Percentiles rank a stretch among this genome's conserved stretches.
phyloP scores from a whole-genome alignment of 2,888 invertebrate genomes.

The Diogma glabrata region DNA sequence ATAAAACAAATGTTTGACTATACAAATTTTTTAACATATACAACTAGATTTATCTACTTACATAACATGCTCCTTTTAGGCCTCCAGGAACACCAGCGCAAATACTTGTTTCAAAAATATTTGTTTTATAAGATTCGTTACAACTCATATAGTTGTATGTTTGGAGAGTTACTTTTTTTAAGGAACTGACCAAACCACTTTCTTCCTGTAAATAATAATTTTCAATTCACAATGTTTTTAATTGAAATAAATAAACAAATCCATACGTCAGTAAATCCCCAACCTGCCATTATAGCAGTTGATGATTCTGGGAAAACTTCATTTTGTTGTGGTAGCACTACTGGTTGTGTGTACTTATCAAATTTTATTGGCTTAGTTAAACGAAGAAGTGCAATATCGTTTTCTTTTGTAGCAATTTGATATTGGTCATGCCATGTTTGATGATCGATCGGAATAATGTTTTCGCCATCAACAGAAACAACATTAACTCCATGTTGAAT shows the following conservation, averaged over 20 bases:
- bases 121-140: background rate
- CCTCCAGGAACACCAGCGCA: background rate
- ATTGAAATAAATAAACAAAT: no score
- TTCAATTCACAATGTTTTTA: no score
- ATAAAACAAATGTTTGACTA: no score
- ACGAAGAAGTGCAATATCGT: background rate
- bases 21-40: no score
- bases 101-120: background rate
- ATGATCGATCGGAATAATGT: background rate
- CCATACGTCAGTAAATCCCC: conserved; percentile 6
- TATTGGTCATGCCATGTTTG: background rate
- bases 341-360: background rate
- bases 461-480: background rate
- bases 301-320: background rate
- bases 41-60: no score
- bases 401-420: background rate
- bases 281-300: background rate
- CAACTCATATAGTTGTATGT: background rate
- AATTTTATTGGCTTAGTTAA: background rate
- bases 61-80: background rate
- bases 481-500: background rate
- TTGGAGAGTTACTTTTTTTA: background rate
- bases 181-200: background rate
- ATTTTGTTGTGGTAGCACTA: background rate
- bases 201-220: no score